phyloP scores from a whole-genome alignment of 2,113 vertebrate species.

The Nannobrachium achirus region DNA sequence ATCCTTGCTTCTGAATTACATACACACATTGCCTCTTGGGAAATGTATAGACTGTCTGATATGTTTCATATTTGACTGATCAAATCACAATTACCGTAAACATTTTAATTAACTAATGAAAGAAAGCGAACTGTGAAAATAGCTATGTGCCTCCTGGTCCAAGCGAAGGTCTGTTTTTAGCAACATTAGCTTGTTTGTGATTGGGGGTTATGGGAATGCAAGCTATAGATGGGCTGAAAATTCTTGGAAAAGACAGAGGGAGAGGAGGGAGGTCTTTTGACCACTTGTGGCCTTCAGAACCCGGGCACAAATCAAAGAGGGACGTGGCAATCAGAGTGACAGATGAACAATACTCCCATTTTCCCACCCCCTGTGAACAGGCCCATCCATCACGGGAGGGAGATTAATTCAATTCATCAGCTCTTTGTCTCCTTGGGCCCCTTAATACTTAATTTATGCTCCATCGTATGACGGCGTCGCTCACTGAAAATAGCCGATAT shows the following conservation, averaged over 20 bases:
- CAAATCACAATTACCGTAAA: too few species aligned
- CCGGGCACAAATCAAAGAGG: constrained; percentile 78
- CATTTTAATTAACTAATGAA: neutral
- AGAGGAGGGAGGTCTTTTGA: constrained; percentile 67
- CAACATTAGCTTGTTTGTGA: constrained; percentile 25
- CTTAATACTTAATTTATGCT: constrained; percentile 51
- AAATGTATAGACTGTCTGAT: too few species aligned
- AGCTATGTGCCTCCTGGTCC: too few species aligned
- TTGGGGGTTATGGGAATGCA: constrained; percentile 39
- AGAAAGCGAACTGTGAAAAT: constrained; percentile 22
- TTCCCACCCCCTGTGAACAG: constrained; percentile 77
- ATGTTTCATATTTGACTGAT: too few species aligned
- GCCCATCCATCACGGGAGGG: constrained; percentile 77
- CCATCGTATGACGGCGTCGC: too few species aligned
- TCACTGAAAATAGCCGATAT: too few species aligned
- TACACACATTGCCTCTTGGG: too few species aligned
- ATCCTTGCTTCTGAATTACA: too few species aligned
- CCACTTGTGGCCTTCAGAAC: constrained; percentile 80
- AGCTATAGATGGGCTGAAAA: constrained; percentile 46
- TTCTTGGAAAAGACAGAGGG: constrained; percentile 14
- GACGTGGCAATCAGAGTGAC: constrained; percentile 80
- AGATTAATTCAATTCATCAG: constrained; percentile 85
- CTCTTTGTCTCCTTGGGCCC: constrained; percentile 79
- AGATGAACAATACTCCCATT: constrained; percentile 81
- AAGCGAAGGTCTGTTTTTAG: too few species aligned